phyloP scores from a whole-genome alignment of 1,140 invertebrate species.

The Cydia amplana region DNA sequence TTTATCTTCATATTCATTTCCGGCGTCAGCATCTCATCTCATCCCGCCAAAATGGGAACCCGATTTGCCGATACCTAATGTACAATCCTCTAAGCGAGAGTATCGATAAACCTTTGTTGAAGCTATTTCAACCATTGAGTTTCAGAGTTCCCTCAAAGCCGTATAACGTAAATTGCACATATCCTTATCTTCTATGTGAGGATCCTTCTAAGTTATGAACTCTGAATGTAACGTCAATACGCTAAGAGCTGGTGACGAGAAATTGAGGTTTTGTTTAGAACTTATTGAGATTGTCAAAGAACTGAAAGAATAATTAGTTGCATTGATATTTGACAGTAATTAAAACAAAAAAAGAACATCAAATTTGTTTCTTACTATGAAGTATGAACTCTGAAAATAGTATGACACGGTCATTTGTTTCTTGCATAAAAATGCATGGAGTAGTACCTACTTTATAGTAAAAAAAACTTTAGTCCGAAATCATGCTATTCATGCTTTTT shows the following conservation, averaged over 20 bases:
- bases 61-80: conserved; percentile 43
- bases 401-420: too few species aligned
- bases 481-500: too few species aligned
- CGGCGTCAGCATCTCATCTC: background rate
- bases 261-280: background rate
- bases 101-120: conserved; percentile 54
- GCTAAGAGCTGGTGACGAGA: conserved; percentile 3
- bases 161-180: conserved; percentile 58
- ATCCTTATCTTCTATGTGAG: conserved; percentile 45
- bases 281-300: background rate
- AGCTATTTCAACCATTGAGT: conserved; percentile 44
- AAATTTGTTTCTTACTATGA: too few species aligned
- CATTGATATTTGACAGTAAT: too few species aligned
- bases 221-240: conserved; percentile 44
- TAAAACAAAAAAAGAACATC: too few species aligned
- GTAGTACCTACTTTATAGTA: too few species aligned
- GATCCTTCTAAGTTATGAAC: conserved; percentile 53
- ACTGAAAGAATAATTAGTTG: too few species aligned
- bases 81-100: conserved; percentile 46
- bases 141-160: conserved; percentile 45
- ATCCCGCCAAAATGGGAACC: conserved; percentile 29
- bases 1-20: conserved; percentile 13
- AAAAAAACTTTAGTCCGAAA: too few species aligned
- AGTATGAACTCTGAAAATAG: too few species aligned
- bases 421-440: too few species aligned